These are phyloP conservation scores for Polietes domitor DNA, from an alignment of 2,888 invertebrate species.

Conservation along the genomic window DNA sequence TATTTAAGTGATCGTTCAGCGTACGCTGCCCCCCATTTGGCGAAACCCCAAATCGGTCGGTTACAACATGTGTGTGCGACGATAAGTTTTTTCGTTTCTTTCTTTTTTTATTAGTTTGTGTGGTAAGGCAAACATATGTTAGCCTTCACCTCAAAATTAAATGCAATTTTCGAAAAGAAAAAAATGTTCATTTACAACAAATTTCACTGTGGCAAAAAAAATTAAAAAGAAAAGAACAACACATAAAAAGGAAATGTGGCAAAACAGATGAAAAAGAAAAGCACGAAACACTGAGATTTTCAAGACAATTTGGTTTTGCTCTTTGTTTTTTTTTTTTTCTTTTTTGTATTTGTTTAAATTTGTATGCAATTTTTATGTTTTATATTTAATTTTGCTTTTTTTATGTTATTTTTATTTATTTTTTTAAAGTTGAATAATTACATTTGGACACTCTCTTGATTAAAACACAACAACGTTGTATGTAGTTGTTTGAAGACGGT, in stretches of 20 bases:
- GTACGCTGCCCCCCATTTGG: not conserved
- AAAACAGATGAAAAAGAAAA: too few species aligned
- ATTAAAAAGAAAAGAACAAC: not conserved
- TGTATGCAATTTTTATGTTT: slow-evolving; percentile 31
- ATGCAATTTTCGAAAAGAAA: slow-evolving; percentile 3
- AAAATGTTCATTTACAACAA: too few species aligned
- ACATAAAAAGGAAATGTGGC: too few species aligned
- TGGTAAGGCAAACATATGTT: not conserved
- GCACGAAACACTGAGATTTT: too few species aligned
- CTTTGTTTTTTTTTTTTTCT: too few species aligned
- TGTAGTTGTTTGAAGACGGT: not conserved
- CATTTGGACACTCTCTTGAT: slow-evolving; percentile 22
- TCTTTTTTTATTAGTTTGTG: not conserved
- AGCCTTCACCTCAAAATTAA: slow-evolving; percentile 27
- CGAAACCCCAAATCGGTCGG: not conserved
- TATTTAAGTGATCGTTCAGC: not conserved
- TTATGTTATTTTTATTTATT: not conserved
- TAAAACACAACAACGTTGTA: slow-evolving; percentile 13
- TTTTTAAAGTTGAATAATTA: slow-evolving; percentile 25
- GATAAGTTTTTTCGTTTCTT: not conserved
- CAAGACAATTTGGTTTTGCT: too few species aligned
- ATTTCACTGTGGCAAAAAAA: not conserved
- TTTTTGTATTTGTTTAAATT: slow-evolving; percentile 18
- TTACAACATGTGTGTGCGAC: slow-evolving; percentile 5
- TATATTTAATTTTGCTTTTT: slow-evolving; percentile 15